Percentiles rank a stretch among this genome's conserved stretches.
phyloP scores from a whole-genome alignment of 2,113 vertebrate genomes.

The Zosterops borbonicus region DNA sequence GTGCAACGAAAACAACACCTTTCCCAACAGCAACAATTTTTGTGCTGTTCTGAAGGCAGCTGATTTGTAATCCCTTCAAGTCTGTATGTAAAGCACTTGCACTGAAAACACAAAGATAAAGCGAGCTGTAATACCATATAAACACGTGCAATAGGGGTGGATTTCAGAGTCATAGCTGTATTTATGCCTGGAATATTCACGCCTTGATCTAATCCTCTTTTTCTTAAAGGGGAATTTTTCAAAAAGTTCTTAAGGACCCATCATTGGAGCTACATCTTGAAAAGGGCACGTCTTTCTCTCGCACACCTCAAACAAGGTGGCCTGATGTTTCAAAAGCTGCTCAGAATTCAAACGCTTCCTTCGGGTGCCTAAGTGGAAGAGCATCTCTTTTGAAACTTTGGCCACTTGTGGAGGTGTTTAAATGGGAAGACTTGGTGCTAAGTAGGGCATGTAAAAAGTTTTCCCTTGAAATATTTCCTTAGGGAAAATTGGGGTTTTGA shows the following conservation, averaged over 20 bases:
- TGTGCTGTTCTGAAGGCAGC: not conserved
- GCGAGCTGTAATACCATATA: not conserved
- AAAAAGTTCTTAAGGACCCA: conserved; percentile 20
- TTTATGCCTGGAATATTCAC: conserved; percentile 60
- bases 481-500: conserved; percentile 48
- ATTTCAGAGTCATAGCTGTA: not conserved
- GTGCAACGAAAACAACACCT: conserved; percentile 18
- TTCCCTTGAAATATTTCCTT: conserved; percentile 58
- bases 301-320: conserved; percentile 54
- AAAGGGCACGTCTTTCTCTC: conserved; percentile 50
- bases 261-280: conserved; percentile 39
- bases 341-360: conserved; percentile 61
- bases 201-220: conserved; percentile 38
- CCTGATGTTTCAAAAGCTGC: conserved; percentile 66
- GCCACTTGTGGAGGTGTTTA: conserved; percentile 59
- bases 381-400: conserved; percentile 65
- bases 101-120: not conserved
- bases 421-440: conserved; percentile 49
- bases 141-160: not conserved
- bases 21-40: conserved; percentile 35
- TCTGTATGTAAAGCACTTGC: not conserved
- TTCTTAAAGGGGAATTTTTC: conserved; percentile 52
- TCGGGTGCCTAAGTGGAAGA: conserved; percentile 34
- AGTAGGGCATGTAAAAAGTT: conserved; percentile 57
- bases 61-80: conserved; percentile 25